Evolutionary conservation across 2,888 invertebrate genomes (phyloP).

Genomic region (Mesoligia furuncula): DNA sequence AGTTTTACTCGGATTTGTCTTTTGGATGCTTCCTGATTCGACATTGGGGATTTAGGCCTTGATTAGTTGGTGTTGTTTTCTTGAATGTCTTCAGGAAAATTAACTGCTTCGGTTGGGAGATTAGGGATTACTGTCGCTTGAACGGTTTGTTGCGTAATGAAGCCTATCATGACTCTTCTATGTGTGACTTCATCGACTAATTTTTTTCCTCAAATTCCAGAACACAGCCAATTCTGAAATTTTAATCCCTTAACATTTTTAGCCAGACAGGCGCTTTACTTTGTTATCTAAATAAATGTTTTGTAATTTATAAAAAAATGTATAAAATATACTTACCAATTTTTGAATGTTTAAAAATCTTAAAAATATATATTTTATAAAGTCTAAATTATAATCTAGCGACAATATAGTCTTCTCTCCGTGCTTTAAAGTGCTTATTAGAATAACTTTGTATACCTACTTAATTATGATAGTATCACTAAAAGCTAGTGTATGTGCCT

Average conservation of each 20-base stretch:
- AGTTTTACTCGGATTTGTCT: constrained; percentile 44
- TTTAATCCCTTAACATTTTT: not conserved
- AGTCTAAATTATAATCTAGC: not conserved
- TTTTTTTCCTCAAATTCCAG: not conserved
- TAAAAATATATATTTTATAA: not conserved
- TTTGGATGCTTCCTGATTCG: constrained; percentile 16
- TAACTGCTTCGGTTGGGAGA: not conserved
- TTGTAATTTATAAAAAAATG: not conserved
- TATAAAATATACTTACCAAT: not conserved
- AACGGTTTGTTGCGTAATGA: not conserved
- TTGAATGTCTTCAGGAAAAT: constrained; percentile 12
- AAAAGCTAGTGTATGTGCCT: constrained; percentile 40
- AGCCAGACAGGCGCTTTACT: no score
- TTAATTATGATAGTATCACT: constrained; percentile 21
- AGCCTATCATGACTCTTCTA: not conserved
- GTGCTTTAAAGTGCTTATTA: constrained; percentile 35
- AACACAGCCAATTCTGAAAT: not conserved
- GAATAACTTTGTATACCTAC: constrained; percentile 9
- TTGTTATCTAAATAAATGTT: not conserved
- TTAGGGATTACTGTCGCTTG: not conserved
- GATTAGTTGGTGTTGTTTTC: constrained; percentile 24
- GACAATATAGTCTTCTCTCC: not conserved
- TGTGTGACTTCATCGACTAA: not conserved
- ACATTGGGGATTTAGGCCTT: constrained; percentile 32
- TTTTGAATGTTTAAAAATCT: not conserved